Base-by-base conservation (phyloP, 2,113 vertebrate genomes). In the Nansenia antarctica region DNA sequence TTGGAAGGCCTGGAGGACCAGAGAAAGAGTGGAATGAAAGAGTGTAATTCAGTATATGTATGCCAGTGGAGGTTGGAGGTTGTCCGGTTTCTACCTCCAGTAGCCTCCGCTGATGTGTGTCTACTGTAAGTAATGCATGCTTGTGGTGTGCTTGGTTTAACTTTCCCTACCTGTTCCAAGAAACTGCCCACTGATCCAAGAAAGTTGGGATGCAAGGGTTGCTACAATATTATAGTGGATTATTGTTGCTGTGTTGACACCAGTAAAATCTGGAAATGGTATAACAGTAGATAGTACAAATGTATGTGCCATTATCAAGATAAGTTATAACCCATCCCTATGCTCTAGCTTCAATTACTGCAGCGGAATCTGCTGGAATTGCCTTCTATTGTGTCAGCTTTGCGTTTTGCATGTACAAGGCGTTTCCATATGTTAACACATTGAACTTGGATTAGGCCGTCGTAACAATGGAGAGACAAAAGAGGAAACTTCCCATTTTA, bases 351-450 rank as follows among this genome's bases (percentile, higher is more conserved):
- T n/a, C 69, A 65, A 32, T 29, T 14, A 18, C 31, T 9, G 12
- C 27, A 24, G 71, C 80, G 61, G 85, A 83, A 77, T 76, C 62
- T n/a, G n/a, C 32, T 14, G 65, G 75, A 62, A 82, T 75, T 69
- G 66, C 74, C 49, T 67, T 62, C 55, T 53, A 80, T 84, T 73
- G 78, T 82, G 45, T 76, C 42, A 9, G 66, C 71, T 52, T 67
- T 42, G 26, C 47, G 14, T 30, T 31, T 30, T n/a, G 5, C 15
- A 15, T 30, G 4, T 11, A 55, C 12, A 37, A 32, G 70, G 74
- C 4, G 0, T 34, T 74, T 11, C 67, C 77, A 74, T 74, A 70
- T 82, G 88, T 84, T 84, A 82, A 77, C 72, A 76, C 52, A 72
- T 77, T 53, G 77, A 68, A 72, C 81, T 85, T 76, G 79, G 82